Percentiles rank a stretch among this genome's conserved stretches.
Evolutionary conservation across 2,797 vertebrate species (phyloP).

Genomic region (Sphenodon punctatus): DNA sequence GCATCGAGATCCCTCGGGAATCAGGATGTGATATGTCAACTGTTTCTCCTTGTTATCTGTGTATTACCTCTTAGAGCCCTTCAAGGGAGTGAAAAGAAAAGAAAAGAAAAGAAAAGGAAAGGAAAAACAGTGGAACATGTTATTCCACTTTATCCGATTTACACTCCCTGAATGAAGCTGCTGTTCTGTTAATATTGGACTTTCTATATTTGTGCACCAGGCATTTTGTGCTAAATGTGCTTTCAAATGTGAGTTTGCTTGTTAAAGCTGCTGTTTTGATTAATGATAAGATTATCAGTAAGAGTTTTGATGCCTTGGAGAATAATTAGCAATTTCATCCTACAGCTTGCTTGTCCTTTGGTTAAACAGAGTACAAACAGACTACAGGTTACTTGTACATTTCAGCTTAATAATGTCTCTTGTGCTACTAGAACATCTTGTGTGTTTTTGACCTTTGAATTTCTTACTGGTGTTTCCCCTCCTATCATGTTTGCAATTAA

Average conservation of each 20-base stretch:
- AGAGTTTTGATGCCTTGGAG: background rate
- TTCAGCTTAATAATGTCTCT: too few relatives aligned
- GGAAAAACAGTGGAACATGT: background rate
- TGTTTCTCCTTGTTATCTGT: background rate
- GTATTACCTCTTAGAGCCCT: slow-evolving; percentile 1
- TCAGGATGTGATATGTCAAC: background rate
- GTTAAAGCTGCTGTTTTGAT: slow-evolving; percentile 34
- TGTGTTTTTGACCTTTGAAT: too few relatives aligned
- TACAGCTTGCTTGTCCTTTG: background rate
- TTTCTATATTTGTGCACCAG: background rate
- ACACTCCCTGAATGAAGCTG: slow-evolving; percentile 16
- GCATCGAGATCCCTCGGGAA: background rate
- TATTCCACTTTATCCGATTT: slow-evolving; percentile 18
- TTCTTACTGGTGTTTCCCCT: too few relatives aligned
- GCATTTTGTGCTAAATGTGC: slow-evolving; percentile 19
- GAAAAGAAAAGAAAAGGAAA: too few relatives aligned
- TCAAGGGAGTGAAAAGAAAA: too few relatives aligned
- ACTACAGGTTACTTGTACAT: too few relatives aligned
- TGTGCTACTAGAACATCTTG: too few relatives aligned
- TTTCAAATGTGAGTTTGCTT: slow-evolving; percentile 34
- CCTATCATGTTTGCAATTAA: too few relatives aligned
- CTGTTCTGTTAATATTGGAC: background rate
- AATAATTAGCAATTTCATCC: background rate
- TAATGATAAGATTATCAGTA: slow-evolving; percentile 4
- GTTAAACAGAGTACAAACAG: too few relatives aligned